A percentile compares a stretch with the other conserved stretches of the same genome.
Conservation (phyloP, 2,888 invertebrate species). For the Emmelina monodactyla region DNA sequence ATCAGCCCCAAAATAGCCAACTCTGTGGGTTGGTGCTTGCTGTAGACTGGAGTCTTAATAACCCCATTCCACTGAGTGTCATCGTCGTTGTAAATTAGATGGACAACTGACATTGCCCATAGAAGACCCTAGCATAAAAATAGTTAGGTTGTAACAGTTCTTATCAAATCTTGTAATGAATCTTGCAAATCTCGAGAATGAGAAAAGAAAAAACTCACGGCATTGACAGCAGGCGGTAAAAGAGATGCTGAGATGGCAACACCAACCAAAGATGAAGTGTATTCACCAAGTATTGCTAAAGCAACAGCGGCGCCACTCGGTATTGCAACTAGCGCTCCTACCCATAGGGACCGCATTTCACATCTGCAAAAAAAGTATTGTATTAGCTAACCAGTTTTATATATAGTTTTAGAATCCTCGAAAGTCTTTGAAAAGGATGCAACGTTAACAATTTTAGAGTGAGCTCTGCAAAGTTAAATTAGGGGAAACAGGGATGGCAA, state of each 20-base stretch:
- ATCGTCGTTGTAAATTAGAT: conserved; percentile 52
- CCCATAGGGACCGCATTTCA: conserved; percentile 70
- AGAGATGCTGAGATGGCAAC: conserved; percentile 85
- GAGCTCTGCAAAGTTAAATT: no score
- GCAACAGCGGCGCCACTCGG: conserved; percentile 83
- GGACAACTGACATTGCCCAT: conserved; percentile 70
- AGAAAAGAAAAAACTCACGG: conserved; percentile 63
- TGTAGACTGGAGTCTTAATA: conserved; percentile 57
- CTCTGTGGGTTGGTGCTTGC: conserved; percentile 68
- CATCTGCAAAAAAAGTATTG: conserved; percentile 68
- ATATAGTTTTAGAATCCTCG: no score
- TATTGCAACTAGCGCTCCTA: conserved; percentile 76
- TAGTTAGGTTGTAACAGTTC: no score
- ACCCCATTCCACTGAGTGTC: conserved; percentile 40
- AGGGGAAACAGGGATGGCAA: no score
- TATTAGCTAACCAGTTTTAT: no score
- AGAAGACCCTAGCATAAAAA: conserved; percentile 70
- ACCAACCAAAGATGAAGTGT: conserved; percentile 79
- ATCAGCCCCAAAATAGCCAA: conserved; percentile 70
- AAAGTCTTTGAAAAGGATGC: no score
- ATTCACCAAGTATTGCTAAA: conserved; percentile 78
- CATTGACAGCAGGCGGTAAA: conserved; percentile 82
- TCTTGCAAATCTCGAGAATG: no score
- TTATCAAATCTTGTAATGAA: no score
- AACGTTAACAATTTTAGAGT: no score